Evolutionary conservation across 2,113 vertebrate genomes (phyloP).

Genomic region (Eulemur rufifrons): DNA sequence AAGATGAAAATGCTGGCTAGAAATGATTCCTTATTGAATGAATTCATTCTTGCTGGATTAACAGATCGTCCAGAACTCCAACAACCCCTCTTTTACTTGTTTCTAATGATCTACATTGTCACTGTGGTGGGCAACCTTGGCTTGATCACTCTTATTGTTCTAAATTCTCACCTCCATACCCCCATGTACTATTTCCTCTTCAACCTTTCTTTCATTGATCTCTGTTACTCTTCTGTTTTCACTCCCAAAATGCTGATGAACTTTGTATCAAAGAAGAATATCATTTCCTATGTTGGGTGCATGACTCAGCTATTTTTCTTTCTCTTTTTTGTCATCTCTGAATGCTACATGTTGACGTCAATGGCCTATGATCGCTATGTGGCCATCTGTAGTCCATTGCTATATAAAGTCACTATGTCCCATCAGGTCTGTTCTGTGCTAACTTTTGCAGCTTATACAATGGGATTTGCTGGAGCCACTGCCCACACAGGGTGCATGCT

Average conservation of each 20-base stretch:
- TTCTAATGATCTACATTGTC: slow-evolving; percentile 35
- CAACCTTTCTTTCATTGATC: slow-evolving; percentile 50
- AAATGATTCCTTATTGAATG: slow-evolving; percentile 57
- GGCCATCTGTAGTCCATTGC: slow-evolving; percentile 62
- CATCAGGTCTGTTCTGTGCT: background rate
- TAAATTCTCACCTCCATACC: slow-evolving; percentile 56
- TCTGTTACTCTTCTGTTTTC: slow-evolving; percentile 63
- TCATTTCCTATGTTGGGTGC: slow-evolving; percentile 56
- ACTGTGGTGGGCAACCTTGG: slow-evolving; percentile 56
- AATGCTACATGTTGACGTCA: slow-evolving; percentile 68
- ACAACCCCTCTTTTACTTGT: slow-evolving; percentile 48
- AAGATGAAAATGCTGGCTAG: background rate
- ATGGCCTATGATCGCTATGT: slow-evolving; percentile 68
- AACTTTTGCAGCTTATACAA: background rate
- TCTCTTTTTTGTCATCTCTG: slow-evolving; percentile 69
- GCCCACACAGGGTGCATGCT: slow-evolving; percentile 66
- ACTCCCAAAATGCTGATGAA: slow-evolving; percentile 66
- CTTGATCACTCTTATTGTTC: slow-evolving; percentile 23
- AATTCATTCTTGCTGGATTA: slow-evolving; percentile 67
- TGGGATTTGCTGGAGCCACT: too few relatives aligned
- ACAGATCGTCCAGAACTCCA: slow-evolving; percentile 53
- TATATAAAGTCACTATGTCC: slow-evolving; percentile 59
- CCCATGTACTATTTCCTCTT: slow-evolving; percentile 74
- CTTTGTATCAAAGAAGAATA: slow-evolving; percentile 47
- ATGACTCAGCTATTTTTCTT: slow-evolving; percentile 68